Evolutionary conservation across 2,888 invertebrate species (phyloP), one percentile per base, ranked within the genome.

Genomic region (Volucella inflata): DNA sequence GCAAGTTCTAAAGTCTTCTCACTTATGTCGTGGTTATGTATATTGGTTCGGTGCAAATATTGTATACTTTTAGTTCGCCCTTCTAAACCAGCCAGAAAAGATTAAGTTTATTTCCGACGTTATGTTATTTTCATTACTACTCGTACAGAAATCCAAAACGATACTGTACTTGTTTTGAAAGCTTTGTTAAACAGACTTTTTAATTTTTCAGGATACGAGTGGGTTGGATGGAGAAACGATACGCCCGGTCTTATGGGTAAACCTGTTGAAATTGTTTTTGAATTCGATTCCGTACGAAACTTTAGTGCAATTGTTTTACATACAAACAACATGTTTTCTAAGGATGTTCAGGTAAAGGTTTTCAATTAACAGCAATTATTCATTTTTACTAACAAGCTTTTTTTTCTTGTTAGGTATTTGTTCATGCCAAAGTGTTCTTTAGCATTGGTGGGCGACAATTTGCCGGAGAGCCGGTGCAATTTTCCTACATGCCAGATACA

Each of bases 201-300:
- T 53, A 53, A 40, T 57, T 65, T 76, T 92, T 30, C 90, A 95
- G 96, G 96, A 80, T 96, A 96, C 90, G 96, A 96, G 91, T 97
- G 97, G 97, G 94, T 97, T 64, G 97, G 97, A 67, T 97, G 97
- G 97, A 93, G 94, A 89, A 95, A 95, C 89, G 95, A 95, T 90
- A 94, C 94, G 14, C 93, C 94, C 44, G 94, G 93, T 51, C 93
- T 94, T 92, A 90, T 93, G 68, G 94, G 94, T 64, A 93, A 93
- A 88, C 95, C 95, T 14, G 93, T 97, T 42, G 95, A 96, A 91
- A 94, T 97, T 81, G 93, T 94, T 57, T 97, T 97, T 91, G 95
- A 96, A 91, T 97, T 97, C 92, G 96, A 96, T 91, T 93, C 93
- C 87, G 94, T 95, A 67, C 93, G 96, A 80, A 96, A 96, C 92